Conservation (phyloP, 1,140 invertebrate genomes). For the Cryptotermes secundus region DNA sequence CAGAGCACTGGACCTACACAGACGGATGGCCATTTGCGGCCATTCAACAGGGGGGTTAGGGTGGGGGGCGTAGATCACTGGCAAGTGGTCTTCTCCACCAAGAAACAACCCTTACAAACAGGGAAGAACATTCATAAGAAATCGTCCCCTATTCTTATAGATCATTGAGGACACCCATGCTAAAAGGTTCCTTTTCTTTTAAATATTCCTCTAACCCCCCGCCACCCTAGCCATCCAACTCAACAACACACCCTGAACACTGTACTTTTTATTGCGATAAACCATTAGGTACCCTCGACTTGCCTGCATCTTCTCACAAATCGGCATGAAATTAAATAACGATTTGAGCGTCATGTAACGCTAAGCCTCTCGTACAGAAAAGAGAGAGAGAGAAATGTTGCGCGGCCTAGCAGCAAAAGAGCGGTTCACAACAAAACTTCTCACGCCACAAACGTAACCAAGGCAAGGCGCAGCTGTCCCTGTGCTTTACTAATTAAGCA, state of each 20-base stretch:
- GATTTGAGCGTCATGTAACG: not conserved
- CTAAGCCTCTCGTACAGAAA: not conserved
- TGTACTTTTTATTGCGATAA: conserved; percentile 10
- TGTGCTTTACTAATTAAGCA: too few species aligned
- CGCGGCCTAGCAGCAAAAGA: not conserved
- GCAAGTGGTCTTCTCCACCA: not conserved
- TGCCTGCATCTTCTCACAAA: not conserved
- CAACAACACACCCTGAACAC: not conserved
- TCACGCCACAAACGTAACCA: too few species aligned
- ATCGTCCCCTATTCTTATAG: not conserved
- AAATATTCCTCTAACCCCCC: not conserved
- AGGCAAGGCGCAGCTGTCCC: too few species aligned
- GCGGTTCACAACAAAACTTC: not conserved
- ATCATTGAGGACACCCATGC: not conserved
- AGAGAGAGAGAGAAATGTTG: not conserved
- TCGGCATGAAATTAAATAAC: conserved; percentile 10
- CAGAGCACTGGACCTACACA: not conserved
- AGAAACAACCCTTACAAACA: not conserved
- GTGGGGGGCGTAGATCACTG: not conserved
- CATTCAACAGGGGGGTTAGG: too few species aligned
- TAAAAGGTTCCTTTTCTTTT: conserved; percentile 4
- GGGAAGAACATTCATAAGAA: not conserved
- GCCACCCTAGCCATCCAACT: not conserved
- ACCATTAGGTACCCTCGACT: not conserved
- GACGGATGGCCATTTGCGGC: conserved; percentile 9